phyloP scores from a whole-genome alignment of 2,797 vertebrate species.

The Sorex maritimensis region DNA sequence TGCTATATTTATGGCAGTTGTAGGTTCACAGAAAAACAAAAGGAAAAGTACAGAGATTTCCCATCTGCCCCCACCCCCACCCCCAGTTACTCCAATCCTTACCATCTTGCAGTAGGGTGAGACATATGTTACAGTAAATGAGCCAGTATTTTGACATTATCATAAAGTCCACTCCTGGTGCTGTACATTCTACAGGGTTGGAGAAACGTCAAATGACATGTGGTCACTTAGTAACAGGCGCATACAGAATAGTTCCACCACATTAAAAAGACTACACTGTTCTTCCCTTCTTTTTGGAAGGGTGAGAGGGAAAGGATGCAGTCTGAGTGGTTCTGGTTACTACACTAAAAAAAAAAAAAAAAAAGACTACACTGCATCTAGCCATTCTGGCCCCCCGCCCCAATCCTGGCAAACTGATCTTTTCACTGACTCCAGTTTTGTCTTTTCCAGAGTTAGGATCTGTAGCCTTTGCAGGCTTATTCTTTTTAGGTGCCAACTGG shows the following conservation, averaged over 20 bases:
- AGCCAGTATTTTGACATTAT: neutral
- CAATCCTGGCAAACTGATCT: neutral
- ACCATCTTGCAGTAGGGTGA: neutral
- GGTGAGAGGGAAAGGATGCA: no score
- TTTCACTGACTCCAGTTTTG: neutral
- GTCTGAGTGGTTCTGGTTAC: no score
- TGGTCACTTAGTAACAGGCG: neutral
- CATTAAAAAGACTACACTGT: neutral
- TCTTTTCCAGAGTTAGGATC: slow-evolving; percentile 26
- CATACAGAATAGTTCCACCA: neutral
- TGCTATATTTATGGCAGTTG: neutral
- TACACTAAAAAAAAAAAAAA: no score
- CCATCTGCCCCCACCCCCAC: neutral
- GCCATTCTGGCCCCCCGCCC: neutral
- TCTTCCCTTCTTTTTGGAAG: no score
- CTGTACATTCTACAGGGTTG: neutral
- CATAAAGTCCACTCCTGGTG: neutral
- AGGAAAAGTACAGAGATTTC: neutral
- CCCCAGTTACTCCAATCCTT: neutral
- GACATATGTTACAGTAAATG: neutral
- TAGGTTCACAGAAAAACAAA: slow-evolving; percentile 49
- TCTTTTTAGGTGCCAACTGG: neutral
- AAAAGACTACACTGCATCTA: neutral
- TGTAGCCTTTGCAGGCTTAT: neutral
- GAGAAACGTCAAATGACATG: neutral